Base-by-base conservation (phyloP, 2,888 invertebrate species). In the Azorinus chamasolen region DNA sequence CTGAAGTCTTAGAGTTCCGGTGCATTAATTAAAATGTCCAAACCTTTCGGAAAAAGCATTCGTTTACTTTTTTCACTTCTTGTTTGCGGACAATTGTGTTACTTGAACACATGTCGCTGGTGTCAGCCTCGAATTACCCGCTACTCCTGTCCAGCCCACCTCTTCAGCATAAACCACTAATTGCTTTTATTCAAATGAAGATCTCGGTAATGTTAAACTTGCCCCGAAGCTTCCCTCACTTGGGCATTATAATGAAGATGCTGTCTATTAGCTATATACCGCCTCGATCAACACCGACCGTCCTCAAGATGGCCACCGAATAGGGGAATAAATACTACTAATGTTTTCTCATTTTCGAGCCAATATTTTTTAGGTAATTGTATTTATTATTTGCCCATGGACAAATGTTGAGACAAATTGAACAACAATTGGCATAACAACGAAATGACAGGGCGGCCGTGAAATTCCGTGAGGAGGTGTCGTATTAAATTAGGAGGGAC, bases 351-450 rank as follows among this genome's bases (percentile, higher is more conserved):
- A 79, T 79, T 79, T 75, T 25, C 57, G 51, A 22, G 64, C 58
- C 75, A 79, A 75, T 75, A 71, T 79, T 79, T 79, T 69, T 32
- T 54, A 54, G 75, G 75, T 75, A 79, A 79, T 75, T 75, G 68
- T 73, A 79, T 79, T 79, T 79, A 72, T 66, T 69, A 55, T 46
- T 68, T 45, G 79, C 79, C 79, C 14, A 37, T 54, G 75, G 72
- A 72, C 64, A 75, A 79, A 75, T 68, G 68, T 72, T 68, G 59
- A 37, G 71, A 63, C 51, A 55, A 75, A 79, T 79, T 79, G 79
- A 71, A 75, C 68, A 79, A 79, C 79, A 79, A 79, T 79, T 79
- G 64, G 73, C 61, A 73, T 73, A 68, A 59, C 59, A 32, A 45
- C 43, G 54, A 27, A 58, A 63, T 58, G 71, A 68, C 50, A 59